Evolutionary conservation across 2,797 vertebrate genomes (phyloP).

Genomic region (Gallinago stenura): DNA sequence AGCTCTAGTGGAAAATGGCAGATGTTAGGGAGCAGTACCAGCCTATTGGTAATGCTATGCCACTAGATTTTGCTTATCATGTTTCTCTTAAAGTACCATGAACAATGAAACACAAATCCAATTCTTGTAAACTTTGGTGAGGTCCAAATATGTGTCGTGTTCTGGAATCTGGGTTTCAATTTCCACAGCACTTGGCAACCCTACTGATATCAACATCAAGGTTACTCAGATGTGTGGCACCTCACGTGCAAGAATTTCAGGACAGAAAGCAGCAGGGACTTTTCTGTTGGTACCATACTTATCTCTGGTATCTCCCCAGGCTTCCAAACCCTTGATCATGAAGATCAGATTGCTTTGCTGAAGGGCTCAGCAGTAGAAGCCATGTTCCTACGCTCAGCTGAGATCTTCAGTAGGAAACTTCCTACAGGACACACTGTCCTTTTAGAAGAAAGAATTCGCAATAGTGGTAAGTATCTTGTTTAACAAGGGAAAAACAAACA

Average conservation of each 20-base stretch:
- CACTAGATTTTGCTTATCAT: background rate
- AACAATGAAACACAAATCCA: background rate
- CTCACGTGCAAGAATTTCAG: background rate
- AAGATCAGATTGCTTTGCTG: slow-evolving; percentile 97
- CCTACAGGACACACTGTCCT: slow-evolving; percentile 87
- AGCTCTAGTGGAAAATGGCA: background rate
- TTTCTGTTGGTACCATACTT: background rate
- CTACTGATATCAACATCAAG: background rate
- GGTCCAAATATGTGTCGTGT: background rate
- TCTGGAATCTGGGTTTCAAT: background rate
- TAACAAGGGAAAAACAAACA: background rate
- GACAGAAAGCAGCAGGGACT: background rate
- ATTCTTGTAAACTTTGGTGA: background rate
- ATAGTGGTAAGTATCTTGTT: slow-evolving; percentile 85
- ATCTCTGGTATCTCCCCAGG: slow-evolving; percentile 76
- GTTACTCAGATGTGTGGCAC: background rate
- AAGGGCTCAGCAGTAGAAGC: slow-evolving; percentile 98
- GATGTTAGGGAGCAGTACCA: background rate
- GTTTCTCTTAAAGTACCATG: background rate
- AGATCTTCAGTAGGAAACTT: slow-evolving; percentile 92
- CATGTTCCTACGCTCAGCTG: slow-evolving; percentile 97
- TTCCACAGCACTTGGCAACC: background rate
- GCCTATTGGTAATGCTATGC: background rate
- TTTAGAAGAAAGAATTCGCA: slow-evolving; percentile 93
- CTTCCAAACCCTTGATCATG: slow-evolving; percentile 94